Percentiles rank a stretch among this genome's conserved stretches.
phyloP scores from a whole-genome alignment of 2,888 invertebrate species.

The Dasypogon diadema region DNA sequence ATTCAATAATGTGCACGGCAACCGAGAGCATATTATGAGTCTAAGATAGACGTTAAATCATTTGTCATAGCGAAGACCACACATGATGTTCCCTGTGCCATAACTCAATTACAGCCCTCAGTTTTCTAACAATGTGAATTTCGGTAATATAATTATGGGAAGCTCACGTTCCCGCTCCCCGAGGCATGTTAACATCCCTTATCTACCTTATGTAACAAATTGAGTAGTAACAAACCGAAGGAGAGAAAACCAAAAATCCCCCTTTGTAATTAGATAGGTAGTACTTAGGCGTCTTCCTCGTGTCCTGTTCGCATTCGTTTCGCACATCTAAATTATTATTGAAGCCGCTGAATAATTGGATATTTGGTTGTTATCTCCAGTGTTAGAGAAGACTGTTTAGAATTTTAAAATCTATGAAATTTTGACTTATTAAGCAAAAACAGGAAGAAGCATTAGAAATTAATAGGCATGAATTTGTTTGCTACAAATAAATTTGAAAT shows the following conservation, averaged over 20 bases:
- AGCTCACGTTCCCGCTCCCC: background rate
- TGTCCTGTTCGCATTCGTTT: background rate
- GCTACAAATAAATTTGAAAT: too few relatives aligned
- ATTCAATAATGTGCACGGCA: background rate
- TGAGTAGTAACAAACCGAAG: conserved; percentile 1
- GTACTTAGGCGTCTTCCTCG: background rate
- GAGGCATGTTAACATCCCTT: conserved; percentile 4
- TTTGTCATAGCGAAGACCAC: conserved; percentile 29
- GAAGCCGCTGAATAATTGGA: too few relatives aligned
- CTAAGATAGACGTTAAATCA: conserved; percentile 16
- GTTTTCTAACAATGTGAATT: conserved; percentile 8
- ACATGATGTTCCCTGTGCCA: conserved; percentile 17
- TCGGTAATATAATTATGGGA: conserved; percentile 36
- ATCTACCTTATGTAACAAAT: background rate
- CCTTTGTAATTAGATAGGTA: background rate
- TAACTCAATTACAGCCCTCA: conserved; percentile 32
- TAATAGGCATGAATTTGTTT: too few relatives aligned
- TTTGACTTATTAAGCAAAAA: too few relatives aligned
- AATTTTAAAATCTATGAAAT: too few relatives aligned
- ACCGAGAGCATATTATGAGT: background rate
- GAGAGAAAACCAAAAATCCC: background rate
- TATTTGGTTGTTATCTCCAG: too few relatives aligned
- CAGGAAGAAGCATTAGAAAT: too few relatives aligned
- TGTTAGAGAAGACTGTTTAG: too few relatives aligned
- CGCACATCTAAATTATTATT: too few relatives aligned